Evolutionary conservation across 92 coral and sea anemone species (phyloP), one percentile per base, ranked within the genome.

Genomic region (Phenganax stokvisi): DNA sequence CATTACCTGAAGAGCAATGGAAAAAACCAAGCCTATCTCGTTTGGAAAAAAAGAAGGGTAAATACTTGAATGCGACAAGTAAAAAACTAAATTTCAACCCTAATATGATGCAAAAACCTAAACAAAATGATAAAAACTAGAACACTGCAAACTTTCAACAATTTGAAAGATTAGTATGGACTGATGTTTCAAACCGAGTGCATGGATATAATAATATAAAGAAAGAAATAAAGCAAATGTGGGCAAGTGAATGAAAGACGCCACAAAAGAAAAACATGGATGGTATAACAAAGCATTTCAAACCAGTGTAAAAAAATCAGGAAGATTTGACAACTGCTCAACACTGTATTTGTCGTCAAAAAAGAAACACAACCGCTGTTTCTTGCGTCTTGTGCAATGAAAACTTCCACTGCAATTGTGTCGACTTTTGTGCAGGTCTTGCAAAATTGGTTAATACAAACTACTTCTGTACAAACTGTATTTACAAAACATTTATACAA

Each of bases 1-100:
- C 8, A 51, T 28, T 15, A 25, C 75, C 65, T 8, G 77, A 71
- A 57, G 85, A 81, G 9, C 51, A 81, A 65, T 81, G 84, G 78
- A 69, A 66, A 51, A 81, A 81, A 68, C 62, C 61, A 74, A 55
- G 8, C 30, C 60, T 31, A 17, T 11, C 55, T 25, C 55, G 11
- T 13, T 13, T 17, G 15, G 70, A 27, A 10, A 69, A 51, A 53
- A 81, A 69, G 31, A 81, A 53, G 54, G 77, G 84, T 27, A 81
- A 81, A 66, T 69, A 69, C 57, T 77, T 65, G 0, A 16, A 58
- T 1, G 47, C 84, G 12, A 60, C 77, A 8, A 25, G 12, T 0
- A 65, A 51, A 8, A 58, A 29, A 25, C 28, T 81, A 10, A 51
- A 81, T 70, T 81, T 81, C 27, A 67, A 63, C 56, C 74, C 63